A percentile compares a stretch with the other conserved stretches of the same genome.
Evolutionary conservation across 1,140 invertebrate species (phyloP).

Genomic region (Lepeophtheirus salmonis): DNA sequence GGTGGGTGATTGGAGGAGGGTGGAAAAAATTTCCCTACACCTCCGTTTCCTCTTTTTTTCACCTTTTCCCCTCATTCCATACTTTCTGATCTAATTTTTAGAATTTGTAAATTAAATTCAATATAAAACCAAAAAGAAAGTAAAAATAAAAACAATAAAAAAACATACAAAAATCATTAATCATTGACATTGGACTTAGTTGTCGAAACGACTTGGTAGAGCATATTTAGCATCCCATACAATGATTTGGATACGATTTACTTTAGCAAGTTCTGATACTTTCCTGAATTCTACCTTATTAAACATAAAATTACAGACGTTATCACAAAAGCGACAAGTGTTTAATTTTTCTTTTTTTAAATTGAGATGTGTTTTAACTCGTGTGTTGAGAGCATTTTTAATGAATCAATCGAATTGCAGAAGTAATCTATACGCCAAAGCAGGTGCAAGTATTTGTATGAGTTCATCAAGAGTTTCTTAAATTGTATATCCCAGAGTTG

Average conservation of each 20-base stretch:
- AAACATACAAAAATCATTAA: conserved; percentile 7
- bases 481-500: conserved; percentile 83
- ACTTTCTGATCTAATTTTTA: too few relatives aligned
- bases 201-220: not conserved
- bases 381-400: conserved; percentile 73
- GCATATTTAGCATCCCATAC: conserved; percentile 94
- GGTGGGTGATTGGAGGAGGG: too few relatives aligned
- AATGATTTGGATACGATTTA: conserved; percentile 97
- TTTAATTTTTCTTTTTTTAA: conserved; percentile 94
- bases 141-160: conserved; percentile 4
- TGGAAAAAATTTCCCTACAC: too few relatives aligned
- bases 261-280: conserved; percentile 76
- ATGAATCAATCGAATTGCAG: conserved; percentile 88
- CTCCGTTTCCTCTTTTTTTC: too few relatives aligned
- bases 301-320: conserved; percentile 99
- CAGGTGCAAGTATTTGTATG: conserved; percentile 34
- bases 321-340: conserved; percentile 98
- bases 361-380: conserved; percentile 73
- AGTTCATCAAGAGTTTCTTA: conserved; percentile 89
- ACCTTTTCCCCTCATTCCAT: too few relatives aligned
- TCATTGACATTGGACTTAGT: not conserved
- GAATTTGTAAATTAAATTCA: too few relatives aligned
- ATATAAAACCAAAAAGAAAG: too few relatives aligned
- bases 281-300: conserved; percentile 96
- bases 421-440: conserved; percentile 4